phyloP scores from a whole-genome alignment of 1,140 invertebrate species.

The Drosophila gunungcola region DNA sequence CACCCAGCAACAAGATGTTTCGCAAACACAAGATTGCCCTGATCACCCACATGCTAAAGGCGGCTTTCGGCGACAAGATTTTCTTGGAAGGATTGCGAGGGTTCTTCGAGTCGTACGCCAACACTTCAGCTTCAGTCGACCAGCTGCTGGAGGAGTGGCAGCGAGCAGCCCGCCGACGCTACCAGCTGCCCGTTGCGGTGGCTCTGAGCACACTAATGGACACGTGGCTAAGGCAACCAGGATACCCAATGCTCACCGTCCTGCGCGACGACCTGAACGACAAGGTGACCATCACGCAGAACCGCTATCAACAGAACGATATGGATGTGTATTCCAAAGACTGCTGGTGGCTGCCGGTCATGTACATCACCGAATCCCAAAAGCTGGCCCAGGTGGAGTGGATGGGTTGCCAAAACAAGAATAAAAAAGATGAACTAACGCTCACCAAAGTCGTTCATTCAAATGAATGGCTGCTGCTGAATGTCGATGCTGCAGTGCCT shows the following conservation, averaged over 20 bases:
- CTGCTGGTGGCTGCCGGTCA: constrained; percentile 87
- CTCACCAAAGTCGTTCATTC: constrained; percentile 39
- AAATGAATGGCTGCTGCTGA: constrained; percentile 87
- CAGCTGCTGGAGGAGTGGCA: constrained; percentile 92
- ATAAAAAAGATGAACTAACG: neutral
- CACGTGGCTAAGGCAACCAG: constrained; percentile 92
- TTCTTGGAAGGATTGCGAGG: constrained; percentile 88
- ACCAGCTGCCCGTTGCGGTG: constrained; percentile 85
- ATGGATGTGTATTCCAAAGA: neutral
- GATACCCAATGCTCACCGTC: constrained; percentile 91
- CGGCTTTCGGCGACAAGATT: constrained; percentile 90
- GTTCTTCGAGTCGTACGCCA: constrained; percentile 87
- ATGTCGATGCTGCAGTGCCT: constrained; percentile 87
- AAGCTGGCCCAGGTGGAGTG: constrained; percentile 87
- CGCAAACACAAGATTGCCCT: constrained; percentile 92
- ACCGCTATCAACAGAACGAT: constrained; percentile 73
- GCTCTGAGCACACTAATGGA: constrained; percentile 89
- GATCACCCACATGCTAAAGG: constrained; percentile 94
- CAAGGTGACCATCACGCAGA: constrained; percentile 85
- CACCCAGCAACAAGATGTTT: constrained; percentile 93
- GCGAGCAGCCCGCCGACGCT: constrained; percentile 85
- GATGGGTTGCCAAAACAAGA: constrained; percentile 82
- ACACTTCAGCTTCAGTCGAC: constrained; percentile 90
- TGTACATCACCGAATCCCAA: constrained; percentile 87
- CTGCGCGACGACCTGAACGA: constrained; percentile 86